Evolutionary conservation across 1,140 invertebrate species (phyloP), one percentile per base, ranked within the genome.

Genomic region (Drosophila fuyamai): DNA sequence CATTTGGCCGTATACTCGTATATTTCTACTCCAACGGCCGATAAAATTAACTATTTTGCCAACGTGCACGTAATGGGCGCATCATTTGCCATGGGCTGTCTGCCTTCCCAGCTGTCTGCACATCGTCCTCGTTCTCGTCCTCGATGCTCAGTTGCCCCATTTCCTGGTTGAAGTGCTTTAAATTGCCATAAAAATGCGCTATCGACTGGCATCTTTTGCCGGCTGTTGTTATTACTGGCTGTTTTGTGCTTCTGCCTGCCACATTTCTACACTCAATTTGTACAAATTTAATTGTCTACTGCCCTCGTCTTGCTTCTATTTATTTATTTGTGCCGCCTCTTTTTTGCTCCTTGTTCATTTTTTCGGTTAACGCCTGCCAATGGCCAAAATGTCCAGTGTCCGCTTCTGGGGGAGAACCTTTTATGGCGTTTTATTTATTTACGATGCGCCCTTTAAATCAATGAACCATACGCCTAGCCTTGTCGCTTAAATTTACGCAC

Each of bases 251-350:
- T 79, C 70, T 86, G 70, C 70, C 65, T 79, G 79, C 83, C 82
- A 79, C 83, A 86, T 86, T 86, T 86, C 82, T 88, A 82, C 83
- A 89, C 84, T 88, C 83, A 88, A 88, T 88, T 88, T 89, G 84
- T 88, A 89, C 84, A 89, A 88, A 88, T 88, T 88, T 88, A 88
- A 88, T 89, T 88, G 84, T 88, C 76, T 89, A 80, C 71, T 50
- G 83, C 83, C 79, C 50, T 68, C 40, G 50, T 46, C 72, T 72
- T 79, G 58, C 61, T 51, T 76, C 55, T 82, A 56, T 79, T 79
- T 76, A 68, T 80, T 73, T 83, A 54, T 86, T 75, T 68, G 74
- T 71, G 23, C 56, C 43, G 36, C 48, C 59, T 53, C 44, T 40
- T 54, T 60, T 53, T 53, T 80, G 56, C 43, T 60, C 61, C 41